phyloP scores from a whole-genome alignment of 1,140 invertebrate genomes.

The Aphaenogaster floridana region DNA sequence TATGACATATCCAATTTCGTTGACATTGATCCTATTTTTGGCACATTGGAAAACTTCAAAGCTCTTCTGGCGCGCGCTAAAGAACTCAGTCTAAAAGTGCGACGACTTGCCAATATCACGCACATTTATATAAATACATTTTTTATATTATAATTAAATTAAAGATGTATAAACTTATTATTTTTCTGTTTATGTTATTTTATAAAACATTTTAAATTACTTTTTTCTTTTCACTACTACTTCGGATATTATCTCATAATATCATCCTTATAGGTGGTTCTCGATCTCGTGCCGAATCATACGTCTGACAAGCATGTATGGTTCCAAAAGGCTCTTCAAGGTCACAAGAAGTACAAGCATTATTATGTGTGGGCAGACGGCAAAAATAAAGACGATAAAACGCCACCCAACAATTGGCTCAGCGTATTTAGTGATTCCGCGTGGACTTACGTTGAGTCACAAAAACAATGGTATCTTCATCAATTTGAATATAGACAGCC shows the following conservation, averaged over 20 bases:
- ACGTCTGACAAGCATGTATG: conserved; percentile 91
- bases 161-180: neutral
- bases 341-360: conserved; percentile 88
- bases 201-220: neutral
- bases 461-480: conserved; percentile 87
- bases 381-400: conserved; percentile 63
- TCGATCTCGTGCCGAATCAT: conserved; percentile 90
- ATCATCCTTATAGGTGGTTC: conserved; percentile 76
- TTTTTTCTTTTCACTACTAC: neutral
- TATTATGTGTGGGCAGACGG: conserved; percentile 92
- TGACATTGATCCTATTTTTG: conserved; percentile 87
- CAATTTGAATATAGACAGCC: conserved; percentile 88
- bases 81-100: conserved; percentile 81
- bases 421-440: conserved; percentile 86
- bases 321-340: conserved; percentile 89
- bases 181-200: neutral
- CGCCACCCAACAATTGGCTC: conserved; percentile 89
- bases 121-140: neutral
- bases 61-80: conserved; percentile 85
- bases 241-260: neutral
- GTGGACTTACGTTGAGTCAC: conserved; percentile 86
- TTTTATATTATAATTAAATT: neutral
- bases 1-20: conserved; percentile 88
- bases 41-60: conserved; percentile 89
- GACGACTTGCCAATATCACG: conserved; percentile 81